These are phyloP conservation scores for Porites lutea DNA, from an alignment of 64 coral and sea anemone species.

Conservation along the genomic window DNA sequence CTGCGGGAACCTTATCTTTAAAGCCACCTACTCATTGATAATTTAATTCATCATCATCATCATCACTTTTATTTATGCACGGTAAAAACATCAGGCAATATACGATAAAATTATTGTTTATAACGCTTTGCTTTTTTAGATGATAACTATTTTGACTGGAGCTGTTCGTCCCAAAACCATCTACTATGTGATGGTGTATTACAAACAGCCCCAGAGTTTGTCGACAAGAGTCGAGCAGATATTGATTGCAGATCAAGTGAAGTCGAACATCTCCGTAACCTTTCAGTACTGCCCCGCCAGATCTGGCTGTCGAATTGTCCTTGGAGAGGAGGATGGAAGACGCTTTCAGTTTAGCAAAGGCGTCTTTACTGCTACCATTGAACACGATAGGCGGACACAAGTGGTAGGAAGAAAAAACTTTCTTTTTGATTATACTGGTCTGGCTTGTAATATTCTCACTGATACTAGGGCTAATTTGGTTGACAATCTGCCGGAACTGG, in stretches of 20 bases:
- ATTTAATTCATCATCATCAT: no score
- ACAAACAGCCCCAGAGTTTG: conserved; percentile 52
- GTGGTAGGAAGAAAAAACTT: conserved; percentile 36
- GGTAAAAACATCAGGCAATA: no score
- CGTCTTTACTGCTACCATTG: conserved; percentile 53
- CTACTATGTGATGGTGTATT: conserved; percentile 77
- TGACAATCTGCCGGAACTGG: no score
- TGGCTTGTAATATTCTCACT: no score
- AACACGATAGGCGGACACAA: conserved; percentile 24
- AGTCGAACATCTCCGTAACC: conserved; percentile 37
- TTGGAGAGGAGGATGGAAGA: conserved; percentile 37
- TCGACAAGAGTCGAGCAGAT: conserved; percentile 38
- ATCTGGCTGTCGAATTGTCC: conserved; percentile 69
- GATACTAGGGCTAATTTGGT: no score
- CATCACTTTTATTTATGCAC: no score
- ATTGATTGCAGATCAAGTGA: conserved; percentile 15
- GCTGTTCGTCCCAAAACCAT: conserved; percentile 2
- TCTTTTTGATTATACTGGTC: no score
- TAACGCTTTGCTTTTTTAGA: conserved; percentile 16
- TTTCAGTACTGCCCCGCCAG: conserved; percentile 69
- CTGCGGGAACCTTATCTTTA: no score
- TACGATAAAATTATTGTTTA: not conserved
- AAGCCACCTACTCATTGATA: no score
- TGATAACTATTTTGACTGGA: conserved; percentile 50
- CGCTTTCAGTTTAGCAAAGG: conserved; percentile 51